Percentiles rank a stretch among this genome's conserved stretches.
Conservation (phyloP, 2,797 vertebrate species). For the Enteromius argenteus region DNA sequence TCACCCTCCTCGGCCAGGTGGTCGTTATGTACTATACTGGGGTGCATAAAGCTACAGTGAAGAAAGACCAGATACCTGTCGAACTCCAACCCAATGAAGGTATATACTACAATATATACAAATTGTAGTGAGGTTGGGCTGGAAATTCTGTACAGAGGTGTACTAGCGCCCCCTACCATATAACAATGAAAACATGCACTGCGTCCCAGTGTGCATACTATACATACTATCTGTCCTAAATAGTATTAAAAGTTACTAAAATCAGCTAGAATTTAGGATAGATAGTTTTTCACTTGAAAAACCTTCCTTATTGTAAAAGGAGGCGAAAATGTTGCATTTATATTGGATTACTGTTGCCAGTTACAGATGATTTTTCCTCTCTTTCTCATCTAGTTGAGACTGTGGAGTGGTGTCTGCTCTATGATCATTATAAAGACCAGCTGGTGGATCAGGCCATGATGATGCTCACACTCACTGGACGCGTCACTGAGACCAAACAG, state of each 20-base stretch:
- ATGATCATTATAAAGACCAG: conserved; percentile 82
- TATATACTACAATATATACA: no score
- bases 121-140: no score
- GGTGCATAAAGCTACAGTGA: conserved; percentile 82
- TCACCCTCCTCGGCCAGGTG: conserved; percentile 84
- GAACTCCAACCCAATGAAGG: conserved; percentile 81
- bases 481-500: conserved; percentile 79
- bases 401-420: conserved; percentile 76
- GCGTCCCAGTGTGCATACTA: no score
- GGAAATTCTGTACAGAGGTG: no score
- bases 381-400: conserved; percentile 69
- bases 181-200: no score
- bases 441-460: conserved; percentile 89
- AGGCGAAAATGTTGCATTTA: neutral
- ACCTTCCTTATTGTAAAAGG: no score
- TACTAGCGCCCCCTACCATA: no score
- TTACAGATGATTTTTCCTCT: neutral
- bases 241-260: no score
- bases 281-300: no score
- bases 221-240: no score
- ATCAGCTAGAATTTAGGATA: no score
- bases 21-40: conserved; percentile 90
- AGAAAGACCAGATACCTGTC: conserved; percentile 78
- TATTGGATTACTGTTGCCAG: neutral
- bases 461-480: conserved; percentile 84